Evolutionary conservation across 2,797 vertebrate species (phyloP).

Genomic region (Synanceia verrucosa): DNA sequence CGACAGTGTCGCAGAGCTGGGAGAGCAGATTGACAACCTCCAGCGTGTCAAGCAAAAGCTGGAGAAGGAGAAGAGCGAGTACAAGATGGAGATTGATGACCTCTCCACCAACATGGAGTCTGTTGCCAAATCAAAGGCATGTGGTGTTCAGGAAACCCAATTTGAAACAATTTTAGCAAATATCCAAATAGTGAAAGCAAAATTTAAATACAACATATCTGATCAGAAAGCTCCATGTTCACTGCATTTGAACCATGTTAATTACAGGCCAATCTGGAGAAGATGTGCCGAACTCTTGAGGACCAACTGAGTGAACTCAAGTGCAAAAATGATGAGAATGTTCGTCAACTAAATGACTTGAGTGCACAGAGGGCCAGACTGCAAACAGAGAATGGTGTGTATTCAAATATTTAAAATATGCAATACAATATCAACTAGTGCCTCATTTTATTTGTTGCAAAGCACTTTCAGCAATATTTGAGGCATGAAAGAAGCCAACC

Average conservation of each 20-base stretch:
- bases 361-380: constrained; percentile 84
- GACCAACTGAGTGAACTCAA: constrained; percentile 89
- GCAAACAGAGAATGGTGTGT: constrained; percentile 86
- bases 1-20: constrained; percentile 85
- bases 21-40: constrained; percentile 79
- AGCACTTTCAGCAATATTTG: not conserved
- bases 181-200: not conserved
- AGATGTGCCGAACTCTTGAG: constrained; percentile 86
- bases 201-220: not conserved
- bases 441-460: not conserved
- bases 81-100: constrained; percentile 90
- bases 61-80: constrained; percentile 89
- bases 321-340: constrained; percentile 86
- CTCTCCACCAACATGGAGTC: constrained; percentile 85
- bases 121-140: constrained; percentile 79
- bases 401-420: not conserved
- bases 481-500: not conserved
- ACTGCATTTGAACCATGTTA: not conserved
- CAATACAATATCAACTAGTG: not conserved
- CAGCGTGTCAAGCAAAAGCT: constrained; percentile 90
- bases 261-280: constrained; percentile 87
- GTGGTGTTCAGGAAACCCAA: not conserved
- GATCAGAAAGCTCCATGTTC: not conserved
- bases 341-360: constrained; percentile 86
- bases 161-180: not conserved